Conservation (phyloP, 2,113 vertebrate species). For the Micronycteris hirsuta region DNA sequence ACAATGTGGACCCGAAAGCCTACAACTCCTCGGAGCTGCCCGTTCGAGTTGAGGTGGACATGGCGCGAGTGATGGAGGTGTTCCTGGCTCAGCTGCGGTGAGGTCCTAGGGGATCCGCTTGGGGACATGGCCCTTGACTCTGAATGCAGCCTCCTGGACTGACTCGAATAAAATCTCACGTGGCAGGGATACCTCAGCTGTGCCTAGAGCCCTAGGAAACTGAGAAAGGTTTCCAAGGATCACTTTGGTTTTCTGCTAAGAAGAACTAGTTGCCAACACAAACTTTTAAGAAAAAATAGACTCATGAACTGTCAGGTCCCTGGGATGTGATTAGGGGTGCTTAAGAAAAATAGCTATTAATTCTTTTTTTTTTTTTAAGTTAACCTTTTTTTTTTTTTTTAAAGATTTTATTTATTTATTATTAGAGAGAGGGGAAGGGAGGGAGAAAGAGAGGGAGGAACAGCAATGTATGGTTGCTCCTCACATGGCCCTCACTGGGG, state of each 20-base stretch:
- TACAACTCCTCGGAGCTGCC: slow-evolving; percentile 80
- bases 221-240: background rate
- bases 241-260: background rate
- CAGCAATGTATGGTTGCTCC: too few relatives aligned
- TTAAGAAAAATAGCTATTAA: slow-evolving; percentile 24
- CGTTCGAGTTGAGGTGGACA: slow-evolving; percentile 86
- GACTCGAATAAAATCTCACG: background rate
- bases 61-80: slow-evolving; percentile 94
- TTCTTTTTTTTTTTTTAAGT: too few relatives aligned
- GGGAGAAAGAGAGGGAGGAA: too few relatives aligned
- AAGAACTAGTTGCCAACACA: background rate
- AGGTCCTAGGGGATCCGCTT: slow-evolving; percentile 15
- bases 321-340: background rate
- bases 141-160: background rate
- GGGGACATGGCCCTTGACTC: background rate
- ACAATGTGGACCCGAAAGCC: slow-evolving; percentile 87
- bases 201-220: background rate
- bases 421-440: too few relatives aligned
- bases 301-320: background rate
- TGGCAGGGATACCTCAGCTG: background rate
- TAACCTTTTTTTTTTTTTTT: too few relatives aligned
- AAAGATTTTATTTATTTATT: too few relatives aligned
- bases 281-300: slow-evolving; percentile 4
- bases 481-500: too few relatives aligned
- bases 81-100: slow-evolving; percentile 96